Percentiles rank a stretch among this genome's conserved stretches.
These are phyloP conservation scores for Eupristina koningsbergeri DNA, from an alignment of 1,140 invertebrate genomes.

Conservation along the genomic window DNA sequence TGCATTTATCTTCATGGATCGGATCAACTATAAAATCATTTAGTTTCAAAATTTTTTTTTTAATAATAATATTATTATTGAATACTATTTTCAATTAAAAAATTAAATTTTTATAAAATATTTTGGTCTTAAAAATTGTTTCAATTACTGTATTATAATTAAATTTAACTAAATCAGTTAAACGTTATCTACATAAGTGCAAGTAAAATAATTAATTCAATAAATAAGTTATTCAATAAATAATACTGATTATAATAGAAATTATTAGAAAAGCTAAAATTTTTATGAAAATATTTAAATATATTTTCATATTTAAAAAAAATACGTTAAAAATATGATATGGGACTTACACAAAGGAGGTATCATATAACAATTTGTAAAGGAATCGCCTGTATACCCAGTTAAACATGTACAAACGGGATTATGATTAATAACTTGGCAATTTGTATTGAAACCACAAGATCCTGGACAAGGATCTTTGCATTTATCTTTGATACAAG, in stretches of 20 bases:
- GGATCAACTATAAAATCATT: slow-evolving; percentile 34
- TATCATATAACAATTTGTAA: slow-evolving; percentile 60
- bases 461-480: slow-evolving; percentile 75
- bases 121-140: too few species aligned
- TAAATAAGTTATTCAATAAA: too few species aligned
- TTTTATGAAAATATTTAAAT: neutral
- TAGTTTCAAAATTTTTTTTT: neutral
- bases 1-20: slow-evolving; percentile 66
- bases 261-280: slow-evolving; percentile 73
- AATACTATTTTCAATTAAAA: too few species aligned
- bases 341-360: slow-evolving; percentile 68
- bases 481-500: slow-evolving; percentile 74
- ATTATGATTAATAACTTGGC: slow-evolving; percentile 75
- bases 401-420: slow-evolving; percentile 76
- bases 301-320: slow-evolving; percentile 63
- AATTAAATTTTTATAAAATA: too few species aligned
- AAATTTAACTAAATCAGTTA: too few species aligned
- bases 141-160: neutral
- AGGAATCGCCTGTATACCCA: slow-evolving; percentile 74
- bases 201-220: too few species aligned
- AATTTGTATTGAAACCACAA: slow-evolving; percentile 75
- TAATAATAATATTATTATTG: too few species aligned
- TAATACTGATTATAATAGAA: slow-evolving; percentile 78
- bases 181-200: too few species aligned
- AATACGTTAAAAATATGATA: neutral